These are phyloP conservation scores for Hippocampus zosterae DNA, from an alignment of 2,113 vertebrate genomes.

Conservation along the genomic window DNA sequence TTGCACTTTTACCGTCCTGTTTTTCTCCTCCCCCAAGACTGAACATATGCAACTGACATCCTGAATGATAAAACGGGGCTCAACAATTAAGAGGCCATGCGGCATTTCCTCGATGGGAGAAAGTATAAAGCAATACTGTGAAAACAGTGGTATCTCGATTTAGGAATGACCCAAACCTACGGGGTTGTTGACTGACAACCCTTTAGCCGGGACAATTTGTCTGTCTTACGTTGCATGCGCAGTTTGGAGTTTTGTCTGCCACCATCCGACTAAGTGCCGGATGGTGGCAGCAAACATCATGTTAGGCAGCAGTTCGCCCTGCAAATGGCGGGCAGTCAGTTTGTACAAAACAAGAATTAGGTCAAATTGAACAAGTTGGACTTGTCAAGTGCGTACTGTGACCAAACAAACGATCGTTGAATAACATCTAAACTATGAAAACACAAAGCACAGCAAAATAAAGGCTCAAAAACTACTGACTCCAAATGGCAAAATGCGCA, in stretches of 20 bases:
- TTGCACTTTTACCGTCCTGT: slow-evolving; percentile 26
- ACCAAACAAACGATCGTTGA: neutral
- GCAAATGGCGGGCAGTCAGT: no score
- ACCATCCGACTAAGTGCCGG: neutral
- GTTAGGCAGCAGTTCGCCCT: no score
- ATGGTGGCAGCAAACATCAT: slow-evolving; percentile 17
- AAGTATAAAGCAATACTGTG: neutral
- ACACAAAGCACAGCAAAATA: neutral
- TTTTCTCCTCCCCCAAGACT: slow-evolving; percentile 9
- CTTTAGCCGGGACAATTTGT: neutral
- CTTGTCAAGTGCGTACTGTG: no score
- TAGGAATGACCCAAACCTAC: no score
- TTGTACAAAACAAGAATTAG: no score
- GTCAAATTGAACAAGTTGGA: no score
- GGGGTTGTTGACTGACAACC: neutral
- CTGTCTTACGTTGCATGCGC: slow-evolving; percentile 1
- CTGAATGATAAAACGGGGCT: slow-evolving; percentile 7
- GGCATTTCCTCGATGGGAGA: neutral
- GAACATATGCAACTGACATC: neutral
- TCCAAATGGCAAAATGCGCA: neutral
- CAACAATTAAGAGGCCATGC: neutral
- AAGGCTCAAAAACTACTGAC: neutral
- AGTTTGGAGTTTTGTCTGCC: no score
- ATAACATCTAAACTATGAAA: neutral
- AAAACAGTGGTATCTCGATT: neutral